Percentiles rank a stretch among this genome's conserved stretches.
These are phyloP conservation scores for Telenomus remus DNA, from an alignment of 1,140 invertebrate genomes.

Conservation along the genomic window DNA sequence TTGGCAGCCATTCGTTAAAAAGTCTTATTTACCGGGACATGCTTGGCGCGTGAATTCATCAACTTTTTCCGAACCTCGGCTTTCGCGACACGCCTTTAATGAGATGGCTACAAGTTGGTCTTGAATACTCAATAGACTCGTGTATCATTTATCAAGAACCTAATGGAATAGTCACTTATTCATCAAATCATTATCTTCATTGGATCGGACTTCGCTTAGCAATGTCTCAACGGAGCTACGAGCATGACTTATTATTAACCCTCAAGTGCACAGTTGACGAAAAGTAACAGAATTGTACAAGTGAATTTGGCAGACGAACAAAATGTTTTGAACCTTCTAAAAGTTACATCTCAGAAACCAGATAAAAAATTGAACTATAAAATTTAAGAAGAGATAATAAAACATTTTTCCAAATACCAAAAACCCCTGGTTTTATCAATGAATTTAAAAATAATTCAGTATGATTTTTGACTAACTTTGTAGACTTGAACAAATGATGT, in stretches of 20 bases:
- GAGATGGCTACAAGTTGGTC: background rate
- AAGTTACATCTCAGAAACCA: too few relatives aligned
- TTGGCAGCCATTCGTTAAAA: constrained; percentile 15
- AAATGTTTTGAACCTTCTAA: too few relatives aligned
- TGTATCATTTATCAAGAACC: constrained; percentile 42
- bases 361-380: too few relatives aligned
- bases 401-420: too few relatives aligned
- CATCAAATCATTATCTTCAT: constrained; percentile 44
- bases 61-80: constrained; percentile 3
- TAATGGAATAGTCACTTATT: constrained; percentile 49
- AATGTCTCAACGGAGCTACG: constrained; percentile 12
- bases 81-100: background rate
- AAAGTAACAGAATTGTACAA: too few relatives aligned
- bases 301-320: too few relatives aligned
- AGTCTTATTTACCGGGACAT: constrained; percentile 27
- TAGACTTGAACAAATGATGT: too few relatives aligned
- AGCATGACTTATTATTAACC: constrained; percentile 37
- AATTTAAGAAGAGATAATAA: too few relatives aligned
- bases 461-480: too few relatives aligned
- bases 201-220: constrained; percentile 9
- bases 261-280: too few relatives aligned
- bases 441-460: too few relatives aligned
- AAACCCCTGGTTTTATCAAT: too few relatives aligned
- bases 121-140: background rate
- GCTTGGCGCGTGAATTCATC: constrained; percentile 4